A percentile compares a stretch with the other conserved stretches of the same genome.
phyloP scores from a whole-genome alignment of 64 coral and sea anemone genomes.

The Montipora sp. region DNA sequence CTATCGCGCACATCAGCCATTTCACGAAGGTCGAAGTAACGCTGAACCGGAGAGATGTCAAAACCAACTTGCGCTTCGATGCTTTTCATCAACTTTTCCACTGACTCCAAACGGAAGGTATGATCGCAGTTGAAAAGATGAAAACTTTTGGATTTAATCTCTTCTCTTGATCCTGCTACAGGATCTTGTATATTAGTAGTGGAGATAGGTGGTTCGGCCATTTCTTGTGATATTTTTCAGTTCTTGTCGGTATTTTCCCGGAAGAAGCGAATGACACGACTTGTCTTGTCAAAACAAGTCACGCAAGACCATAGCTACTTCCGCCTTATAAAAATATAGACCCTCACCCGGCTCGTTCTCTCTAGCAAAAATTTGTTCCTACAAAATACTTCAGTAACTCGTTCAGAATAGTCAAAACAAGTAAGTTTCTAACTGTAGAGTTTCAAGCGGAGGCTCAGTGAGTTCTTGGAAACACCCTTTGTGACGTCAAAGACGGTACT shows the following conservation, averaged over 20 bases:
- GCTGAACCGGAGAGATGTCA: slow-evolving; percentile 1
- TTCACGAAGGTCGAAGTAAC: slow-evolving; percentile 58
- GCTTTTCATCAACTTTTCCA: slow-evolving; percentile 29
- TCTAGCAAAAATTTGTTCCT: not conserved
- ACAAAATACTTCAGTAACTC: not conserved
- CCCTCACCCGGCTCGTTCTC: no score
- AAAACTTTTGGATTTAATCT: not conserved
- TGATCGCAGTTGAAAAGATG: slow-evolving; percentile 84
- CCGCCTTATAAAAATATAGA: not conserved
- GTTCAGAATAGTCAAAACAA: not conserved
- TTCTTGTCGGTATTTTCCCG: not conserved
- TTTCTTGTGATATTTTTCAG: not conserved
- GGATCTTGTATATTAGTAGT: not conserved
- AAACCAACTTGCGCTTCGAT: not conserved
- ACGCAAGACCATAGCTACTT: not conserved
- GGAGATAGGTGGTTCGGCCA: not conserved
- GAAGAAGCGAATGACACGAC: not conserved
- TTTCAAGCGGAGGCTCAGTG: not conserved
- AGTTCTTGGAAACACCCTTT: not conserved
- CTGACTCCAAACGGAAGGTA: slow-evolving; percentile 49
- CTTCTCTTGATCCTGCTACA: not conserved
- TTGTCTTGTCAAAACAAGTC: not conserved
- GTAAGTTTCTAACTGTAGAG: not conserved
- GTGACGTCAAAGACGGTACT: not conserved
- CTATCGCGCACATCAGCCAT: slow-evolving; percentile 46